Evolutionary conservation across 2,797 vertebrate species (phyloP).

Genomic region (Tinamus major): DNA sequence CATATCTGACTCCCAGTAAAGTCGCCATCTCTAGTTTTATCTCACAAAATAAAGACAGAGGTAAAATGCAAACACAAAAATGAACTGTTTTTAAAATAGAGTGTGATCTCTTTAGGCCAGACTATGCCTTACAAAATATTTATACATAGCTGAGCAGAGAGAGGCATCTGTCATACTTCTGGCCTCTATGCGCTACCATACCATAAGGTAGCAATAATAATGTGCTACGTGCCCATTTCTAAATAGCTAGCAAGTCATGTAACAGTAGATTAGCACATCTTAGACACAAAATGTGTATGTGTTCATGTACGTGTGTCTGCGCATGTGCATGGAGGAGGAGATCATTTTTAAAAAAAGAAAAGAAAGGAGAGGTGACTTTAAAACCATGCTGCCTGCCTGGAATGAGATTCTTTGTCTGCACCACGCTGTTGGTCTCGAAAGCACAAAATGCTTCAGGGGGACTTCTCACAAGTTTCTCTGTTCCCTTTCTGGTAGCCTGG

Average conservation of each 20-base stretch:
- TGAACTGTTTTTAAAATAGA: constrained; percentile 15
- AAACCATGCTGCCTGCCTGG: not conserved
- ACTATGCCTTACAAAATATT: not conserved
- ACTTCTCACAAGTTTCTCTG: constrained; percentile 31
- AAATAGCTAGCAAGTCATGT: not conserved
- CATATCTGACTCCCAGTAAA: constrained; percentile 18
- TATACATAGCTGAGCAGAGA: not conserved
- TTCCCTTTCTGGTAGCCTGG: not conserved
- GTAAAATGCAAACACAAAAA: constrained; percentile 35
- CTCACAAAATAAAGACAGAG: not conserved
- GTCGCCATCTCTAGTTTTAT: constrained; percentile 24
- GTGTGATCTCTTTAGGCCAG: not conserved
- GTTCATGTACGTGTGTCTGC: not conserved
- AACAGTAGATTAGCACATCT: not conserved
- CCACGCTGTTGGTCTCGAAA: constrained; percentile 25
- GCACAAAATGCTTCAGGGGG: not conserved
- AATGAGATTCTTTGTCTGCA: constrained; percentile 37
- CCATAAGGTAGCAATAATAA: not conserved
- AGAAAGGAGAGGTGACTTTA: not conserved
- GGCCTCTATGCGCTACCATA: not conserved
- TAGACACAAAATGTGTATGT: not conserved
- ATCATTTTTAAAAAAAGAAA: not conserved
- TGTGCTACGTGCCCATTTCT: rapidly evolving
- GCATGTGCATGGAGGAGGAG: not conserved
- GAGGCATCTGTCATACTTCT: constrained; percentile 2